Evolutionary conservation across 2,888 invertebrate genomes (phyloP), one percentile per base, ranked within the genome.

Genomic region (Thecophora atra): DNA sequence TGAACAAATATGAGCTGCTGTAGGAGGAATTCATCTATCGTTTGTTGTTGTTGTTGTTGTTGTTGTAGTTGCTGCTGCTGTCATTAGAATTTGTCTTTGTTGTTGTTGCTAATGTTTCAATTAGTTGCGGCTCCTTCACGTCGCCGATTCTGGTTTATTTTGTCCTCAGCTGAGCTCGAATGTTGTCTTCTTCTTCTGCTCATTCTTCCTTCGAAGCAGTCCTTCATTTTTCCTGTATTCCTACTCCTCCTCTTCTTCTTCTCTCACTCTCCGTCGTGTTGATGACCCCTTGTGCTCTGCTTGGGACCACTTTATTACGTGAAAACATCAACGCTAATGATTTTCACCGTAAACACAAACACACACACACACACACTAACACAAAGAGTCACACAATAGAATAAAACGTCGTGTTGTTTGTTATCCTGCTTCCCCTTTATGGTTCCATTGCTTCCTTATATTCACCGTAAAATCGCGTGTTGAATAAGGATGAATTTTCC

Each of bases 271-370:
- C 52, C 11, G 3, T 44, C 28, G 11, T 67, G 42, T 47, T 42
- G 71, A 71, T 76, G 77, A 77, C 77, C 77, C 76, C 76, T 77
- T 72, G 71, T 63, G 58, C 47, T 54, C 19, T 11, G 72, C 75
- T 72, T 70, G 51, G 73, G 70, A 74, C 76, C 76, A 73, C 77
- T 78, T 78, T 78, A 78, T 78, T 78, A 79, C 78, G 78, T 79
- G 78, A 76, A 77, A 77, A 77, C 76, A 77, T 73, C 74, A 77
- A 75, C 77, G 77, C 76, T 79, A 79, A 79, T 79, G 77, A 78
- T 73, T 66, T 37, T 74, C 21, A 56, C 37, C 56, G 67, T 67
- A 67, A 56, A 67, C n/a, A 66, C 37, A 67, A 24, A 67, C 13
- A 47, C 24, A 44, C 17, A 19, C 26, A 44, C n/a, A 3, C 15